Conservation (phyloP, 2,888 invertebrate genomes). For the Dryobotodes eremita region DNA sequence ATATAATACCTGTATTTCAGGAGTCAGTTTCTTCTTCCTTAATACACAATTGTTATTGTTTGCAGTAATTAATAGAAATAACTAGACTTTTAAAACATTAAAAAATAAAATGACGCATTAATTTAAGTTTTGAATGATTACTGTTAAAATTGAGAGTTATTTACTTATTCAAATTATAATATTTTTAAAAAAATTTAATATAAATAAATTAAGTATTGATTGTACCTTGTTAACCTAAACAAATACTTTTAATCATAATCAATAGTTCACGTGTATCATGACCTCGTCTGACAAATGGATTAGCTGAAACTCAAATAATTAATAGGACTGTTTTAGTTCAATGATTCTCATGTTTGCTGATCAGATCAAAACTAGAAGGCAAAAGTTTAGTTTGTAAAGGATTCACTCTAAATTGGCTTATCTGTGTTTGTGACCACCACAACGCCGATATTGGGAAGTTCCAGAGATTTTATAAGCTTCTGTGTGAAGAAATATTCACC, state of each 20-base stretch:
- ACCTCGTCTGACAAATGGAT: neutral
- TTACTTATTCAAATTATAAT: too few species aligned
- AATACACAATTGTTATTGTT: too few species aligned
- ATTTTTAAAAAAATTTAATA: too few species aligned
- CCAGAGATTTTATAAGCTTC: neutral
- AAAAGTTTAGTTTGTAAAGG: neutral
- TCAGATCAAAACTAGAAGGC: neutral
- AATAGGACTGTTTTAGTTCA: neutral
- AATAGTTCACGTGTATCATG: neutral
- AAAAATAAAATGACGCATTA: too few species aligned
- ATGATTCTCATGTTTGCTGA: neutral
- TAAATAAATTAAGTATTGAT: neutral
- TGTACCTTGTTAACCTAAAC: neutral
- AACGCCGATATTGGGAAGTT: neutral
- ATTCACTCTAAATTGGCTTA: neutral
- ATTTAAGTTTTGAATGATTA: too few species aligned
- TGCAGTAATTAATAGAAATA: too few species aligned
- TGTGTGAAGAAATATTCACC: neutral
- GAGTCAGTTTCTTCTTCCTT: too few species aligned
- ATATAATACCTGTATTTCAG: too few species aligned
- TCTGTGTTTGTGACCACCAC: neutral
- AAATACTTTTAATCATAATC: neutral
- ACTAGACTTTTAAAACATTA: too few species aligned
- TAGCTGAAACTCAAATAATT: neutral
- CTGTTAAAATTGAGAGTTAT: too few species aligned